A percentile compares a stretch with the other conserved stretches of the same genome.
These are phyloP conservation scores for Microtus richardsoni DNA, from an alignment of 2,113 vertebrate genomes.

Conservation along the genomic window DNA sequence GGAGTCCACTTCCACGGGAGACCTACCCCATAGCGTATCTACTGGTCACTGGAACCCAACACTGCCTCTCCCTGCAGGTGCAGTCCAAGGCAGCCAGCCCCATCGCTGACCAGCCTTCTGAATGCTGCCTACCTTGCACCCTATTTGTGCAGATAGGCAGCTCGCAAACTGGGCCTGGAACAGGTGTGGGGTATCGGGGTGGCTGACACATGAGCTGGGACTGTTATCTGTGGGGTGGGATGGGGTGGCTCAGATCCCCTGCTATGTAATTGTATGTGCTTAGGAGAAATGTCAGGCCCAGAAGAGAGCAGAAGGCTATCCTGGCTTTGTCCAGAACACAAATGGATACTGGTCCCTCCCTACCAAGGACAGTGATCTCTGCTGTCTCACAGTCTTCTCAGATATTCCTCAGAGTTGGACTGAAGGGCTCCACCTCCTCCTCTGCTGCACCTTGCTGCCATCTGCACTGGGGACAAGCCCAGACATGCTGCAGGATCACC, in stretches of 20 bases:
- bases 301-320: neutral
- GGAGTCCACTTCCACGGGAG: accelerated
- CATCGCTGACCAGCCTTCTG: conserved; percentile 44
- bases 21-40: neutral
- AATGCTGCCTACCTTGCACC: conserved; percentile 42
- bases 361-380: neutral
- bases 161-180: conserved; percentile 85
- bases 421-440: neutral
- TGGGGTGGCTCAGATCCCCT: conserved; percentile 79
- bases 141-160: conserved; percentile 90
- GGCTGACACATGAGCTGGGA: conserved; percentile 91
- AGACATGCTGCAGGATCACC: neutral
- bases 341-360: neutral
- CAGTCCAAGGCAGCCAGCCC: neutral
- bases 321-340: neutral
- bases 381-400: neutral
- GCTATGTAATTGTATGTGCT: conserved; percentile 81
- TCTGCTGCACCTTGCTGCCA: no score
- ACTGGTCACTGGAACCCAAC: neutral
- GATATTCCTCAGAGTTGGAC: neutral
- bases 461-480: neutral
- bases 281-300: conserved; percentile 50
- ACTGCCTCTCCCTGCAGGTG: no score
- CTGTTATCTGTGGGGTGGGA: conserved; percentile 64
- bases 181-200: conserved; percentile 92